Percentiles rank a stretch among this genome's conserved stretches.
Conservation (phyloP, 2,113 vertebrate species). For the Falcunculus frontatus region DNA sequence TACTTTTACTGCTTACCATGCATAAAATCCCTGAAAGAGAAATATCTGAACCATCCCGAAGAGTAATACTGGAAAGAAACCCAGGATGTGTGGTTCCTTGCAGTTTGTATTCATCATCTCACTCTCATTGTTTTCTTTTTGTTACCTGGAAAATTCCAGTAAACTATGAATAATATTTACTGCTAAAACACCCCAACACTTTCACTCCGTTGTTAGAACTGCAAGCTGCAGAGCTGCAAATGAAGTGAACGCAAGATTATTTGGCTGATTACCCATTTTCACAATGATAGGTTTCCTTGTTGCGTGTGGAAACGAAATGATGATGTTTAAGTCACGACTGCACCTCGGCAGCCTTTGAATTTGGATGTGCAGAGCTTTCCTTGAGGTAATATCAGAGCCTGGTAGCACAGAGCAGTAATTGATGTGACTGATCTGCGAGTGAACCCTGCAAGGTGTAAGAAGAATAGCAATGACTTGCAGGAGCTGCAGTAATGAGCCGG, state of each 20-base stretch:
- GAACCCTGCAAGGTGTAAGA: not conserved
- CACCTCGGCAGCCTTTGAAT: slow-evolving; percentile 44
- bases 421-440: not conserved
- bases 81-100: not conserved
- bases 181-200: not conserved
- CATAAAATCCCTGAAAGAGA: slow-evolving; percentile 6
- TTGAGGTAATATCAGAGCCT: not conserved
- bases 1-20: slow-evolving; percentile 20
- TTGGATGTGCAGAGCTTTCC: slow-evolving; percentile 10
- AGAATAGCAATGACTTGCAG: not conserved
- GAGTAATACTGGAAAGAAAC: not conserved
- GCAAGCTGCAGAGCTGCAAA: not conserved
- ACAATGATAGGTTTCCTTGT: slow-evolving; percentile 5
- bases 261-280: slow-evolving; percentile 46
- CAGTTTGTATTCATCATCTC: not conserved
- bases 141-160: not conserved
- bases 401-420: not conserved
- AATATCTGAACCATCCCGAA: not conserved
- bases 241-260: not conserved
- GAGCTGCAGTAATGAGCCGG: not conserved
- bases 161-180: not conserved
- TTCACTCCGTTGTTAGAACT: not conserved
- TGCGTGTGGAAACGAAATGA: not conserved
- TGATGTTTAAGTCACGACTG: slow-evolving; percentile 29
- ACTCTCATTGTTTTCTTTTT: not conserved